phyloP scores from a whole-genome alignment of 2,113 vertebrate species.

The Anarrhichthys ocellatus region DNA sequence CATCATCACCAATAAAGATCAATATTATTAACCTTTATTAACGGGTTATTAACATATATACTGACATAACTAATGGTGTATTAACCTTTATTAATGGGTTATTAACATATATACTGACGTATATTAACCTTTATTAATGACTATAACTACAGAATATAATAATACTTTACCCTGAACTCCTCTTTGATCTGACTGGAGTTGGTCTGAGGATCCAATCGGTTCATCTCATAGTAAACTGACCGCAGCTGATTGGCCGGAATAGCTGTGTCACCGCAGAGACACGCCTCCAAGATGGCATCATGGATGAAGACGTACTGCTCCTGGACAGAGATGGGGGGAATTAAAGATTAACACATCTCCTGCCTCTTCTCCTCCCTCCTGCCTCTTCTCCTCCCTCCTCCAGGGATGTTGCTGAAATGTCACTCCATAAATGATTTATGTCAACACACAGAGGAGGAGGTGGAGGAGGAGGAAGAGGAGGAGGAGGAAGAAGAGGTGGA shows the following conservation, averaged over 20 bases:
- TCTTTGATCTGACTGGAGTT: slow-evolving; percentile 99
- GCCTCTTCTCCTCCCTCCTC: background rate
- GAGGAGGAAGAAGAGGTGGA: background rate
- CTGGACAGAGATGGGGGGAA: slow-evolving; percentile 70
- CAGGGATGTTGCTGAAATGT: slow-evolving; percentile 38
- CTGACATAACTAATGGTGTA: too few species aligned
- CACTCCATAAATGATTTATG: slow-evolving; percentile 62
- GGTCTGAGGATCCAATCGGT: slow-evolving; percentile 96
- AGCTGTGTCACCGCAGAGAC: slow-evolving; percentile 95
- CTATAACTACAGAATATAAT: too few species aligned
- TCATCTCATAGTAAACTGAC: slow-evolving; percentile 98
- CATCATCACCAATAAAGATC: too few species aligned
- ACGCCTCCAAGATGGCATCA: slow-evolving; percentile 98
- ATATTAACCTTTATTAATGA: background rate
- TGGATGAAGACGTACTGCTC: slow-evolving; percentile 99
- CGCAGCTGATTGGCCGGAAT: slow-evolving; percentile 94
- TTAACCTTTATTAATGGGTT: background rate
- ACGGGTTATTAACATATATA: too few species aligned
- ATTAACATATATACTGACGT: background rate
- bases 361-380: background rate
- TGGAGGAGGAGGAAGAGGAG: slow-evolving; percentile 4
- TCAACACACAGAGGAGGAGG: slow-evolving; percentile 19
- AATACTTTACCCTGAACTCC: slow-evolving; percentile 90
- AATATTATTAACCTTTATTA: too few species aligned
- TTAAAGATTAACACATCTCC: background rate